Evolutionary conservation across 1,140 invertebrate genomes (phyloP).

Genomic region (Bombus fervidus): DNA sequence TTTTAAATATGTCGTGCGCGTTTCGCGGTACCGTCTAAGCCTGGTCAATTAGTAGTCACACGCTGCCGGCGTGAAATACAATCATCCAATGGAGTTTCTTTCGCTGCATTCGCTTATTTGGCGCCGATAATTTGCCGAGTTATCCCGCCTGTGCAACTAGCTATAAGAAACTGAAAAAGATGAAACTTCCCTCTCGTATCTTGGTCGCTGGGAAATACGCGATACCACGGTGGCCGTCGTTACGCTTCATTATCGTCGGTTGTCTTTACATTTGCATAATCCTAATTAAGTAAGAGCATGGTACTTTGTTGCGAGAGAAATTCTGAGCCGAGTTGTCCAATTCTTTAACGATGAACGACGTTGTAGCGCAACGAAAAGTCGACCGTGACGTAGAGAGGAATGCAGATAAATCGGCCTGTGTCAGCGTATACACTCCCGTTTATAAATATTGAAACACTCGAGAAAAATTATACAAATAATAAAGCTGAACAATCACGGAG

Average conservation of each 20-base stretch:
- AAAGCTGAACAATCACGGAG: too few relatives aligned
- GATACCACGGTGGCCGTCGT: neutral
- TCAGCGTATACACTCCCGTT: too few relatives aligned
- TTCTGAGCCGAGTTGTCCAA: neutral
- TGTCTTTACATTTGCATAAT: neutral
- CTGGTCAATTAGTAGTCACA: constrained; percentile 19
- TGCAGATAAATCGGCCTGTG: too few relatives aligned
- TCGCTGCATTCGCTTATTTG: neutral
- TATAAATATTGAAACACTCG: too few relatives aligned
- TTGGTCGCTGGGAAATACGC: constrained; percentile 23
- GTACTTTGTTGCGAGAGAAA: neutral
- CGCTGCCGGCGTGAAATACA: constrained; percentile 13
- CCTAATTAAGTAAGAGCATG: neutral
- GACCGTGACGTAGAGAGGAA: too few relatives aligned
- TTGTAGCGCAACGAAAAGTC: too few relatives aligned
- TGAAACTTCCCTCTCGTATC: constrained; percentile 22
- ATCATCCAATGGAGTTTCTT: constrained; percentile 22
- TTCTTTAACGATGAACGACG: neutral
- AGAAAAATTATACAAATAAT: too few relatives aligned
- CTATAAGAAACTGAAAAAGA: constrained; percentile 39
- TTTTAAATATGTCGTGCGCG: constrained; percentile 33
- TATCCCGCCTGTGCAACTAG: neutral
- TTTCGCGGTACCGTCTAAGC: neutral
- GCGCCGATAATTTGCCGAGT: neutral
- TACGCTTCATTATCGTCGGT: neutral